Percentiles rank a stretch among this genome's conserved stretches.
Conservation (phyloP, 2,888 invertebrate species). For the Strigamia crassipes region DNA sequence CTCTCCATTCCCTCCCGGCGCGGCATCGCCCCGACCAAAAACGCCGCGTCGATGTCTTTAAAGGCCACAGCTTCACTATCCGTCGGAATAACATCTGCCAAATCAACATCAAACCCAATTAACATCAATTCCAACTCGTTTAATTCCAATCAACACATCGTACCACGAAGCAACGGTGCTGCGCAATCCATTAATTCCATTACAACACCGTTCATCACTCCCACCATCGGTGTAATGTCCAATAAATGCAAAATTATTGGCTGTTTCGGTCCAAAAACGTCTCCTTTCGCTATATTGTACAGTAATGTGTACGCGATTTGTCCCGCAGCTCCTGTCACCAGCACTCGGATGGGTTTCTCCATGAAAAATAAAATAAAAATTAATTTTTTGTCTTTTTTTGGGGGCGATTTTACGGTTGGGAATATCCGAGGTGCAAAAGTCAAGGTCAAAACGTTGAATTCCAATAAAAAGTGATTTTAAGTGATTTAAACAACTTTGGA, state of each 20-base stretch:
- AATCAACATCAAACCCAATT: neutral
- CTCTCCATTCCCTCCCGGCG: conserved; percentile 98
- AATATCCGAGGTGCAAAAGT: neutral
- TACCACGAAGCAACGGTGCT: conserved; percentile 79
- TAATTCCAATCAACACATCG: conserved; percentile 38
- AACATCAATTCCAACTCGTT: neutral
- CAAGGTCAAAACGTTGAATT: conserved; percentile 11
- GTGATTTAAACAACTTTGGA: no score
- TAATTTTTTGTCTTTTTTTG: neutral
- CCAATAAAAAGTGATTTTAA: neutral
- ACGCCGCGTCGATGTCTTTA: conserved; percentile 92
- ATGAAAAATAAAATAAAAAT: neutral
- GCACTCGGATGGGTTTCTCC: conserved; percentile 77
- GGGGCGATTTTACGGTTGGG: neutral
- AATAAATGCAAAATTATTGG: conserved; percentile 85
- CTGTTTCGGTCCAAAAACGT: conserved; percentile 89
- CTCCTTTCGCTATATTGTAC: conserved; percentile 92
- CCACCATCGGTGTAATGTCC: conserved; percentile 95
- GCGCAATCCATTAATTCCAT: conserved; percentile 98
- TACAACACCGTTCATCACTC: conserved; percentile 94
- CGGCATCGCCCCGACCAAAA: conserved; percentile 98
- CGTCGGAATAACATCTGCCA: conserved; percentile 76
- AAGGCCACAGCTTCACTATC: conserved; percentile 90
- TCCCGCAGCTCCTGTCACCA: conserved; percentile 98
- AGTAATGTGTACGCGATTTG: conserved; percentile 98